A percentile compares a stretch with the other conserved stretches of the same genome.
Conservation (phyloP, 2,888 invertebrate species). For the Eilema depressum region DNA sequence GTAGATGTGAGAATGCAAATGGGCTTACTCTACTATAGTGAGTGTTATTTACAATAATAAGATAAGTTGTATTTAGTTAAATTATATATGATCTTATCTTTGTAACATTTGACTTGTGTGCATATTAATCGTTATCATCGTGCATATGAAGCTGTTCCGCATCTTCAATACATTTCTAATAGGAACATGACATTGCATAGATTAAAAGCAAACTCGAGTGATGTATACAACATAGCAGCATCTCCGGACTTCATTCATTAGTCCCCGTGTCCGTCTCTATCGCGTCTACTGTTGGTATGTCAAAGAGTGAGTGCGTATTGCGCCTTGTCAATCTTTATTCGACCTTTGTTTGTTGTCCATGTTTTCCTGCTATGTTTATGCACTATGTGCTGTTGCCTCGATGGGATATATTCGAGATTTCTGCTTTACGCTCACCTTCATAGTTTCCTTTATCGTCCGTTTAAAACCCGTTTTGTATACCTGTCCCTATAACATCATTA, state of each 20-base stretch:
- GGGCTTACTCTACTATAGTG: slow-evolving; percentile 72
- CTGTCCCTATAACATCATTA: slow-evolving; percentile 30
- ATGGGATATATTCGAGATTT: slow-evolving; percentile 52
- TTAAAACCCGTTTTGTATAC: slow-evolving; percentile 48
- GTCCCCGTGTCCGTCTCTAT: slow-evolving; percentile 55
- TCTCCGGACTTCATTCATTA: slow-evolving; percentile 65
- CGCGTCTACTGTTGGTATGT: slow-evolving; percentile 60
- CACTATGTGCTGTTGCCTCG: slow-evolving; percentile 51
- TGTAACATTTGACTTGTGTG: slow-evolving; percentile 36
- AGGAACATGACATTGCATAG: slow-evolving; percentile 25
- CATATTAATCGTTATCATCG: slow-evolving; percentile 29
- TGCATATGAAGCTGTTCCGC: slow-evolving; percentile 17
- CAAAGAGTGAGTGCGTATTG: slow-evolving; percentile 57
- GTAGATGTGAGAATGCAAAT: slow-evolving; percentile 67
- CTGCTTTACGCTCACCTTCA: slow-evolving; percentile 46
- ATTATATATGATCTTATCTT: slow-evolving; percentile 35
- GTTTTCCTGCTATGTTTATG: slow-evolving; percentile 57
- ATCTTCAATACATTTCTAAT: slow-evolving; percentile 18
- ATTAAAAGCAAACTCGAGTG: slow-evolving; percentile 30
- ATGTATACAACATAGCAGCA: slow-evolving; percentile 33
- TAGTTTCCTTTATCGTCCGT: slow-evolving; percentile 42
- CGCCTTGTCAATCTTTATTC: slow-evolving; percentile 52
- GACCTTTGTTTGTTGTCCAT: slow-evolving; percentile 58
- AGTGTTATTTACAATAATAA: slow-evolving; percentile 59
- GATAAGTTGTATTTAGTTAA: slow-evolving; percentile 30